phyloP scores from a whole-genome alignment of 1,140 invertebrate species.

The Eubasilissa regina region DNA sequence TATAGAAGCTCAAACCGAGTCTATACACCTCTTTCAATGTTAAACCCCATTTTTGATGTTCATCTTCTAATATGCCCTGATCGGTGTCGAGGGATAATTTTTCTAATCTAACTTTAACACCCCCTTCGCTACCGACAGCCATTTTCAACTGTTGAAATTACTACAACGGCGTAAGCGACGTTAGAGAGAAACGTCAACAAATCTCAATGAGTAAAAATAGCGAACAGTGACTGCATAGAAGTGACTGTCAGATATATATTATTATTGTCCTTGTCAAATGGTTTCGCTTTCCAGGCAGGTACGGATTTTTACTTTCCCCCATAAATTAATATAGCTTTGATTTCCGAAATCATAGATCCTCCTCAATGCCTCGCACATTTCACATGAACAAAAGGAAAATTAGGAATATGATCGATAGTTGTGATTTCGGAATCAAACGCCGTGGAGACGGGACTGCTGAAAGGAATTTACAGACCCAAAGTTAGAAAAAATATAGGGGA shows the following conservation, averaged over 20 bases:
- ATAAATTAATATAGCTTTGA: background rate
- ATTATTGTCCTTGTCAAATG: background rate
- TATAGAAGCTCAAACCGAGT: slow-evolving; percentile 89
- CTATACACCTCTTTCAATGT: slow-evolving; percentile 87
- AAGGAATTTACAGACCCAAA: too few relatives aligned
- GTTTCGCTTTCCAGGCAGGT: background rate
- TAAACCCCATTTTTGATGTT: slow-evolving; percentile 77
- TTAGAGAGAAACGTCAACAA: slow-evolving; percentile 53
- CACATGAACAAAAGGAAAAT: too few relatives aligned
- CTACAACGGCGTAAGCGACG: slow-evolving; percentile 42
- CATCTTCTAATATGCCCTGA: slow-evolving; percentile 69
- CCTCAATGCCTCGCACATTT: too few relatives aligned
- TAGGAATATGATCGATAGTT: too few relatives aligned
- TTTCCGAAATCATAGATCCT: too few relatives aligned
- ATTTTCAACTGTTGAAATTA: slow-evolving; percentile 59
- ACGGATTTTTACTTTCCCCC: too few relatives aligned
- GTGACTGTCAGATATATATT: background rate
- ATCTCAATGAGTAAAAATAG: slow-evolving; percentile 15
- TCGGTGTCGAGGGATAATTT: slow-evolving; percentile 69
- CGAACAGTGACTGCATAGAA: too few relatives aligned
- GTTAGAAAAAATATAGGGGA: too few relatives aligned
- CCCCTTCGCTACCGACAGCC: slow-evolving; percentile 63
- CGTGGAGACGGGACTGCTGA: too few relatives aligned
- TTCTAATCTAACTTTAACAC: slow-evolving; percentile 66
- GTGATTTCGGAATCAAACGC: too few relatives aligned